Evolutionary conservation across 2,113 vertebrate species (phyloP), one percentile per base, ranked within the genome.

Genomic region (Cepphus grylle): DNA sequence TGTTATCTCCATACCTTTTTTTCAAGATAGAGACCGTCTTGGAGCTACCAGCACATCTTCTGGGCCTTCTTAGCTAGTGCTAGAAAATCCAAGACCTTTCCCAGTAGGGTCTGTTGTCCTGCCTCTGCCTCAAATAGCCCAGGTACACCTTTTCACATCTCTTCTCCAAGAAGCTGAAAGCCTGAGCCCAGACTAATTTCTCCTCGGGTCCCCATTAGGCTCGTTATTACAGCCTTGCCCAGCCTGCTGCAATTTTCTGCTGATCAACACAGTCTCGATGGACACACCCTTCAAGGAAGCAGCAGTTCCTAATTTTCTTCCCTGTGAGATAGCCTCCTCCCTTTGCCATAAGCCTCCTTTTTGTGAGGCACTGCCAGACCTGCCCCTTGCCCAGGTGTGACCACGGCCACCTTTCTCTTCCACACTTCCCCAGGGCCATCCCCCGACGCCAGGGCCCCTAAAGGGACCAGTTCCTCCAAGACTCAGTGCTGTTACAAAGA

Each of bases 241-340:
- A 92, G 74, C 94, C 93, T 90, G 85, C 67, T 96, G 93, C 81
- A 94, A 80, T 90, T 93, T 96, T 93, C 87, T 96, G 96, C 96
- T 97, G 94, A 96, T 94, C 49, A 83, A n/a, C 94, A 62, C 63
- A 79, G 32, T 67, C 89, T 89, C 32, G 0, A 65, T 76, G 49
- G 58, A 58, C 94, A 96, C 96, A 80, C 96, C 96, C 94, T 94
- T 91, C 81, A 91, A 88, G 87, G 96, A 95, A 96, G 49, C 74
- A 85, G 22, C 85, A 94, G 58, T 94, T 96, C 96, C 87, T 92
- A 82, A 95, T 94, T 94, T 88, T 62, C 94, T 77, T 82, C 85
- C 74, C 79, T 40, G 0, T 61, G 78, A 90, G 91, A 85, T 56
- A 76, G 50, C 62, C 66, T 85, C 91, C 93, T 96, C 89, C 89